Evolutionary conservation across 2,888 invertebrate genomes (phyloP).

Genomic region (Orthosia gracilis): DNA sequence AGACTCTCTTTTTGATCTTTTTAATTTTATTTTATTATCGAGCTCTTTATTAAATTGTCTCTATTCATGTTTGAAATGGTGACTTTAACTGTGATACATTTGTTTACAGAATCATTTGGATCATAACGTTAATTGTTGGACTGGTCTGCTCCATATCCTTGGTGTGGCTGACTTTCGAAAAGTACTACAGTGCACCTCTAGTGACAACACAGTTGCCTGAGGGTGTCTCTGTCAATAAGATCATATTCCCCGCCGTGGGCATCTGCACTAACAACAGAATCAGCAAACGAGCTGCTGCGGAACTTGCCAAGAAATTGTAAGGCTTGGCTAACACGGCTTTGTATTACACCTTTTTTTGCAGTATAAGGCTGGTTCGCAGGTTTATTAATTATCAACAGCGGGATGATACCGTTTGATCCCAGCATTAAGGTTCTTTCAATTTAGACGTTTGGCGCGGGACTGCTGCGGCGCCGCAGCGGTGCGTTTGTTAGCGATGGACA

Average conservation of each 20-base stretch:
- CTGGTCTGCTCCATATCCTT: constrained; percentile 83
- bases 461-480: no score
- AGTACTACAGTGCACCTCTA: constrained; percentile 83
- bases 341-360: no score
- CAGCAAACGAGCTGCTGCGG: constrained; percentile 81
- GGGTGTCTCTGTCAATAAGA: constrained; percentile 84
- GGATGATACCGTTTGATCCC: no score
- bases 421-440: no score
- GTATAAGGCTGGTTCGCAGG: no score
- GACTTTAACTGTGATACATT: background rate
- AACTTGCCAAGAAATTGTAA: constrained; percentile 83
- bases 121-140: constrained; percentile 82
- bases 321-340: no score
- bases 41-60: background rate
- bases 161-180: constrained; percentile 84
- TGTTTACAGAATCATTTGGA: constrained; percentile 82
- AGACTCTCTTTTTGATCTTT: no score
- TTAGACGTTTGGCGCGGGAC: no score
- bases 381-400: no score
- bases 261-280: constrained; percentile 89
- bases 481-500: no score
- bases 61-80: background rate
- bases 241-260: constrained; percentile 89
- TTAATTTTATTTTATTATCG: no score
- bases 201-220: constrained; percentile 87